Evolutionary conservation across 1,140 invertebrate genomes (phyloP), one percentile per base, ranked within the genome.

Genomic region (Bombus superbus): DNA sequence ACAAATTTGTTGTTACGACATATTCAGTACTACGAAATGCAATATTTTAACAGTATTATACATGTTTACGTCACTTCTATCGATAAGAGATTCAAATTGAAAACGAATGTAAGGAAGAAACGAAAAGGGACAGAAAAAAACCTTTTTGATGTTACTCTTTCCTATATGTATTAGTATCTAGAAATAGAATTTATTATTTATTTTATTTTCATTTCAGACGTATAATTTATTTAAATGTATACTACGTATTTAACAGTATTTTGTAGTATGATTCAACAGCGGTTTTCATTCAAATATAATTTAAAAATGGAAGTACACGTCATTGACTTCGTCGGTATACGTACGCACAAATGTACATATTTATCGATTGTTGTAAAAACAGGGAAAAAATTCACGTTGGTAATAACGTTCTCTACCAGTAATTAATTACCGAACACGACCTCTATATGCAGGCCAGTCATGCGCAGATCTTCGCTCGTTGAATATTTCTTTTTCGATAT

Each of bases 371-470:
- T 80, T 71, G 69, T 18, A 32, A 72, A 59, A 25, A 44, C n/a
- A 82, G 68, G 2, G 28, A 42, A 57, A 68, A n/a, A 68, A 9
- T n/a, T 59, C 5, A 25, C 10, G 53, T 84, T 53, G 83, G 25
- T 72, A 84, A 79, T 28, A 79, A 22, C 0, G 66, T 59, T 62
- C 22, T 25, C 83, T 79, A 62, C 47, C 9, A 25, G 3, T 0
- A 73, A 69, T 42, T 38, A 77, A 68, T 69, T 77, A 69, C 38
- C 74, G 35, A 69, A 32, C 40, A n/a, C 38, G n/a, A 64, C 69
- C 72, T 81, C 18, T 81, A 11, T 42, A 84, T 81, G 22, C 69
- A 59, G 84, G 84, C 47, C 84, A 85, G 84, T 68, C 84, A 81
- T 81, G 83, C 83, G 83, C 83, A 81, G 69, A 81, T 73, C 44